Evolutionary conservation across 2,113 vertebrate species (phyloP).

Genomic region (Cervus canadensis): DNA sequence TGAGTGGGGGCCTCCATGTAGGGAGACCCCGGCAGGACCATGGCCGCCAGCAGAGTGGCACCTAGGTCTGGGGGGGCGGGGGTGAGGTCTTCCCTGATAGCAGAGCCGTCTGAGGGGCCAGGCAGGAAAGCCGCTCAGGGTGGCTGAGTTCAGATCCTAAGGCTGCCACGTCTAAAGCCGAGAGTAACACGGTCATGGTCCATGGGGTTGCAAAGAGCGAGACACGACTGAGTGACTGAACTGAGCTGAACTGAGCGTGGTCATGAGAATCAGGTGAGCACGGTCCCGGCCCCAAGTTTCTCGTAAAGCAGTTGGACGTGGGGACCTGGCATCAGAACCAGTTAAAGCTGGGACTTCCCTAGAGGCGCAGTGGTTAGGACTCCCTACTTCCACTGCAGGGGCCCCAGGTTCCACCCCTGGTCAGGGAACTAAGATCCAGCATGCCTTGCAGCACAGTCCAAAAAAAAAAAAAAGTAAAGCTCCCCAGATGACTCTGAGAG

Average conservation of each 20-base stretch:
- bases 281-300: background rate
- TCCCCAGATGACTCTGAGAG: background rate
- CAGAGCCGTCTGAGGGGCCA: no score
- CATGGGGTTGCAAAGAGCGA: rapidly evolving
- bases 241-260: background rate
- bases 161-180: background rate
- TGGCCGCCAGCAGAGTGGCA: background rate
- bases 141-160: background rate
- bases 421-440: background rate
- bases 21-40: background rate
- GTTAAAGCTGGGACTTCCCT: background rate
- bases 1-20: background rate
- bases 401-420: background rate
- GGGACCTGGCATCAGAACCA: background rate
- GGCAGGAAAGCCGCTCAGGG: no score
- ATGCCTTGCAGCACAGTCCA: background rate
- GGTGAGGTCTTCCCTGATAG: background rate
- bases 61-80: background rate
- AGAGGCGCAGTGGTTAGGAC: background rate
- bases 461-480: background rate
- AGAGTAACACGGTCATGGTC: background rate
- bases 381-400: background rate
- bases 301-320: background rate
- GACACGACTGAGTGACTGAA: background rate
- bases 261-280: rapidly evolving